Evolutionary conservation across 2,888 invertebrate genomes (phyloP), one percentile per base, ranked within the genome.

Genomic region (Maniola hyperantus): DNA sequence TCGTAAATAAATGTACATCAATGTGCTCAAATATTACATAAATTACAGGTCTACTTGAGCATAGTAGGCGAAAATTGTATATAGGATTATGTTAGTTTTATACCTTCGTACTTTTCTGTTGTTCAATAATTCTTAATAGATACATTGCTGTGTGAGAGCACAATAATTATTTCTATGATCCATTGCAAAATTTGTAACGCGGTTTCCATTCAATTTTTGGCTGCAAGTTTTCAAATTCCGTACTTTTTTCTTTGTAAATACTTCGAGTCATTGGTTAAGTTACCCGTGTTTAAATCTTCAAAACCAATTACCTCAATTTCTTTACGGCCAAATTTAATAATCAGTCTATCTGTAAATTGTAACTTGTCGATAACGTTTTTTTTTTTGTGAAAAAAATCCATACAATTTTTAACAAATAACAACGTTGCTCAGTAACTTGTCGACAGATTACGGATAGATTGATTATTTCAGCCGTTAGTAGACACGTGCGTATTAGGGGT

Each of bases 241-340:
- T 34, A 39, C 48, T 70, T 60, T 62, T 67, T 68, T 77, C 79
- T 83, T 79, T 89, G 89, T 89, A 88, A 85, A 89, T 89, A 90
- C 83, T 86, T 84, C 82, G 83, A 89, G 88, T 89, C 86, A 89
- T 90, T 89, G 89, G 88, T 89, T 89, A 84, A 91, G 90, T 91
- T 90, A 90, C 89, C 91, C 88, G 82, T 81, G 82, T 87, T 84
- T 84, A 53, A 86, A 80, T 88, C 83, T 88, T 89, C 88, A 81
- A 84, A 91, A 91, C 91, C 91, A 87, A 90, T 91, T 92, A 92
- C 92, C 92, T 92, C 92, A 91, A 89, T 89, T 85, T 90, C 88
- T 88, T 87, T 89, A 91, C 26, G 26, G 26, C 26, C 26, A 26
- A 26, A n/a, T n/a, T n/a, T 26, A 1, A 26, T 26, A n/a, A n/a